These are phyloP conservation scores for Amniataba percoides DNA, from an alignment of 2,797 vertebrate species.

Conservation along the genomic window DNA sequence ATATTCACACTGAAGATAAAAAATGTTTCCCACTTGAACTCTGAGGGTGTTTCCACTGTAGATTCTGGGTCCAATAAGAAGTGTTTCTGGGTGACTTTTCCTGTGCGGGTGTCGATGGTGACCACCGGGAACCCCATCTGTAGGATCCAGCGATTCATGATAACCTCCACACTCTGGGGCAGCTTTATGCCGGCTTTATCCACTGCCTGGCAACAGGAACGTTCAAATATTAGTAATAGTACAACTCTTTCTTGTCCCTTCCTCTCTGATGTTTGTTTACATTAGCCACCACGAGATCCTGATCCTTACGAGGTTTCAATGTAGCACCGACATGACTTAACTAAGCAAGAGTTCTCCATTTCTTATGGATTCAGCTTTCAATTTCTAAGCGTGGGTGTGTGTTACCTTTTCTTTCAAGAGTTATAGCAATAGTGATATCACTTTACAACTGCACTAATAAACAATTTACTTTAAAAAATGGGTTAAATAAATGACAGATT, in stretches of 20 bases:
- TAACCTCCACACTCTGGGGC: slow-evolving; percentile 67
- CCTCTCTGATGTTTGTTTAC: neutral
- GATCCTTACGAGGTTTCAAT: neutral
- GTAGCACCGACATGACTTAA: neutral
- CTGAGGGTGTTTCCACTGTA: slow-evolving; percentile 84
- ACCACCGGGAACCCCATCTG: slow-evolving; percentile 96
- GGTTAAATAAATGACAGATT: neutral
- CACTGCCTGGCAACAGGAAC: slow-evolving; percentile 79
- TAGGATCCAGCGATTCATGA: slow-evolving; percentile 95
- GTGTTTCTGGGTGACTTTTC: slow-evolving; percentile 87
- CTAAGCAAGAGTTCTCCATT: neutral
- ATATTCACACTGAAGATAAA: neutral
- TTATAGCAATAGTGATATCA: too few species aligned
- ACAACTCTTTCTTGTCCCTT: neutral
- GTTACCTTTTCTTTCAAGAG: neutral
- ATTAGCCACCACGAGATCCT: neutral
- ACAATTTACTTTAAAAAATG: neutral
- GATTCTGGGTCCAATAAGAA: slow-evolving; percentile 88
- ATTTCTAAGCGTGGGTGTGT: neutral
- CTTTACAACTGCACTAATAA: neutral
- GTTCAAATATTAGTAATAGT: neutral
- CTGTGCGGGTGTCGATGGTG: slow-evolving; percentile 85
- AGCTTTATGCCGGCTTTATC: fast-evolving
- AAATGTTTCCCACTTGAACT: slow-evolving; percentile 84
- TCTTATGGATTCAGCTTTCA: neutral